Base-by-base conservation (phyloP, 2,113 vertebrate species). In the Datnioides undecimradiatus region DNA sequence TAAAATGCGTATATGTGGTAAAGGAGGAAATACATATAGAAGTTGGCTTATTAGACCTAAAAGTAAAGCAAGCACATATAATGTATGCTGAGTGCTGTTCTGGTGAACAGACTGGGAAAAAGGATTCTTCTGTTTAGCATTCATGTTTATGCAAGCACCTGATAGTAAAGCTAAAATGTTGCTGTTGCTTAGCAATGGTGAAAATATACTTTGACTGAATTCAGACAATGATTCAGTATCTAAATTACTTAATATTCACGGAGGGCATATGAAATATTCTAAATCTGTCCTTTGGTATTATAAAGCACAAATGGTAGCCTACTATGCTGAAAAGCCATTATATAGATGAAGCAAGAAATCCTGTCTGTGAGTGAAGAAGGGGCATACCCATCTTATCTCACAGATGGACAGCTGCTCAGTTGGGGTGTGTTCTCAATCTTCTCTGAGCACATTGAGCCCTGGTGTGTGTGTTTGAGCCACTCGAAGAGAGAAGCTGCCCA, bases 381-480 rank as follows among this genome's bases (percentile, higher is more conserved):
- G 33, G 46, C 79, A 86, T 80, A 75, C 60, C 63, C 82, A 51
- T 90, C 90, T 95, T 95, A 95, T 95, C 93, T 87, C 48, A 29
- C 64, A 66, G 55, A 73, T 41, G 69, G 80, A 68, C 66, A 79
- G 64, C 76, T 58, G 63, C 84, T 87, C 64, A n/a, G 77, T 85
- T 83, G 79, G 93, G 94, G 94, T 76, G 94, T 94, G 93, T 93
- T 90, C 90, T 90, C 91, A 94, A 95, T 95, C 95, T 93, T 83
- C 81, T 84, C 83, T 34, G 57, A 84, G 80, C 94, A 95, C 90
- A 92, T 93, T 93, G 91, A 90, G 76, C n/a, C 63, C 34, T 49
- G 55, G 55, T 83, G 60, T 66, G 73, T 85, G 64, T 76, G 75
- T 89, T 68, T 84, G 69, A 78, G 83, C 62, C 58, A 76, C 64